Conservation (phyloP, 2,797 vertebrate species). For the Malurus leucopterus region DNA sequence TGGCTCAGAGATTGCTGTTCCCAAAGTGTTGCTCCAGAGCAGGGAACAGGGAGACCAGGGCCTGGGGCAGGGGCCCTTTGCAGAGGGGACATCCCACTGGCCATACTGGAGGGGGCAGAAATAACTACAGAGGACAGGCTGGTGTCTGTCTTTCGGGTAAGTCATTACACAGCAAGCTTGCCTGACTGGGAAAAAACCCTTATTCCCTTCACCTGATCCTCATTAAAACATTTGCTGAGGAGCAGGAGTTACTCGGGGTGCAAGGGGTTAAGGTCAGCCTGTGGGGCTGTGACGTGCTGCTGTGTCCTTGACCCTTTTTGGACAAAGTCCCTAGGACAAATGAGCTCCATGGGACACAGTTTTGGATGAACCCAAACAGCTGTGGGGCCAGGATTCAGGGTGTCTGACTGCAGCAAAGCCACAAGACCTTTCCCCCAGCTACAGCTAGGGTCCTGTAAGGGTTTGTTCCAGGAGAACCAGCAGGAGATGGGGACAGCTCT, state of each 20-base stretch:
- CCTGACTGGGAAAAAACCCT: background rate
- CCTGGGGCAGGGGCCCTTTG: background rate
- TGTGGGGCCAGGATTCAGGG: rapidly evolving
- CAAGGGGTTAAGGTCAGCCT: background rate
- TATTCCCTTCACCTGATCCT: rapidly evolving
- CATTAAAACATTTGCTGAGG: background rate
- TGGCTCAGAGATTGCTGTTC: background rate
- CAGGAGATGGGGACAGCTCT: background rate
- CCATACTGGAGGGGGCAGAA: background rate
- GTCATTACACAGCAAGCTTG: background rate
- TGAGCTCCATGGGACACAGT: background rate
- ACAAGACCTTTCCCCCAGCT: rapidly evolving
- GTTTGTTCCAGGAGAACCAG: background rate
- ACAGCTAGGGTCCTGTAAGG: rapidly evolving
- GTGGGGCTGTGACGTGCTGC: rapidly evolving
- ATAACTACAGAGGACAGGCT: background rate
- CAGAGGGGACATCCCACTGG: background rate
- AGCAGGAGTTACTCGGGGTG: rapidly evolving
- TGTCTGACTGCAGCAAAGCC: background rate
- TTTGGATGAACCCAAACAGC: too few relatives aligned
- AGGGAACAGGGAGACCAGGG: rapidly evolving
- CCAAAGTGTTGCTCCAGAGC: background rate
- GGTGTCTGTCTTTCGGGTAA: background rate
- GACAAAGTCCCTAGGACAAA: background rate
- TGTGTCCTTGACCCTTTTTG: background rate